A percentile compares a stretch with the other conserved stretches of the same genome.
phyloP scores from a whole-genome alignment of 2,113 vertebrate species.

The Epinephelus moara region DNA sequence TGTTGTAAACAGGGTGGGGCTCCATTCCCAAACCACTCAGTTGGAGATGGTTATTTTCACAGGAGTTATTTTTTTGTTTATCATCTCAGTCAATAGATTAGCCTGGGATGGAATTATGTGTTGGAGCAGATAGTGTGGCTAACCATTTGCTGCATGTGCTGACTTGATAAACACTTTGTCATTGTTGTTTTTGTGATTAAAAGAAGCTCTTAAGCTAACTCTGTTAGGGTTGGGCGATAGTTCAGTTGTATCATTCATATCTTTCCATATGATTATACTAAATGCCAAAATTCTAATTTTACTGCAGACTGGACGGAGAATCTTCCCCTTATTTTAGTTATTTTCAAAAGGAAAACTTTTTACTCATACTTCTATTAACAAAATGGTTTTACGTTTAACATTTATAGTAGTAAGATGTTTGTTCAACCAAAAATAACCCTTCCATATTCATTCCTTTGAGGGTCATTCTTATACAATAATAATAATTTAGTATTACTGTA shows the following conservation, averaged over 20 bases:
- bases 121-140: conserved; percentile 50
- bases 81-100: conserved; percentile 66
- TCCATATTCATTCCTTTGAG: too few species aligned
- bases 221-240: not conserved
- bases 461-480: too few species aligned
- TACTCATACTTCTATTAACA: too few species aligned
- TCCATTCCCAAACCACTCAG: conserved; percentile 71
- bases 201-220: conserved; percentile 8
- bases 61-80: conserved; percentile 69
- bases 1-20: conserved; percentile 76
- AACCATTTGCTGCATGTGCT: conserved; percentile 40
- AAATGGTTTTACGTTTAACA: too few species aligned
- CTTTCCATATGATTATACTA: not conserved
- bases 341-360: too few species aligned
- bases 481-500: too few species aligned
- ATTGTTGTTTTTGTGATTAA: conserved; percentile 53
- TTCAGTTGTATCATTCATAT: not conserved
- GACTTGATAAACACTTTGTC: conserved; percentile 50
- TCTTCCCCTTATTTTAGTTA: too few species aligned
- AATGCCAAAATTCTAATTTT: not conserved
- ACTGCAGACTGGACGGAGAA: too few species aligned
- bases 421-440: too few species aligned
- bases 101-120: conserved; percentile 61
- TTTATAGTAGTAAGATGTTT: too few species aligned
- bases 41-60: conserved; percentile 72